A percentile compares a stretch with the other conserved stretches of the same genome.
Conservation (phyloP, 2,797 vertebrate genomes). For the Alauda arvensis region DNA sequence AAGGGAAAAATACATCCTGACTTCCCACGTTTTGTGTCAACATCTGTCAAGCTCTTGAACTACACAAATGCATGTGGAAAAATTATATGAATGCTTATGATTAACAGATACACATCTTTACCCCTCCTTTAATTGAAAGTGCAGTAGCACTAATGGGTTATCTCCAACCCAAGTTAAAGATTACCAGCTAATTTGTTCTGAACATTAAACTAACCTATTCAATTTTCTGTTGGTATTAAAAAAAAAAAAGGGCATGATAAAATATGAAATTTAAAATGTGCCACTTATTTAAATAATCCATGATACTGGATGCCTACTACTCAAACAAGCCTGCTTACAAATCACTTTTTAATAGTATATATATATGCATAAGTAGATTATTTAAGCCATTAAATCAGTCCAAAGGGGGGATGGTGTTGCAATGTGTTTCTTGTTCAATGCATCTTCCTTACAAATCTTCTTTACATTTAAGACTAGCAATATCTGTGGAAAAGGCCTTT, state of each 20-base stretch:
- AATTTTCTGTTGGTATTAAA: accelerated
- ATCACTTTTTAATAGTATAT: conserved; percentile 14
- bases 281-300: neutral
- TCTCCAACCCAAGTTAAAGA: neutral
- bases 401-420: neutral
- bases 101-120: neutral
- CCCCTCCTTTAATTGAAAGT: neutral
- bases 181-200: neutral
- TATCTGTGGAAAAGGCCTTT: neutral
- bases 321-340: neutral
- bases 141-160: neutral
- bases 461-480: conserved; percentile 51
- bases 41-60: neutral
- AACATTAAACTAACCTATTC: neutral
- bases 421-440: conserved; percentile 31
- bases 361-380: neutral
- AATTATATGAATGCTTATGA: neutral
- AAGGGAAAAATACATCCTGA: neutral
- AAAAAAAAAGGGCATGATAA: neutral
- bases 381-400: conserved; percentile 21
- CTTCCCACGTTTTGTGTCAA: neutral
- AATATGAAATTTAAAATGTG: neutral
- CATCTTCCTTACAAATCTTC: conserved; percentile 28
- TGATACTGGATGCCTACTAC: neutral
- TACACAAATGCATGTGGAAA: neutral